Conservation (phyloP, 2,888 invertebrate species). For the Laspeyria flexula region DNA sequence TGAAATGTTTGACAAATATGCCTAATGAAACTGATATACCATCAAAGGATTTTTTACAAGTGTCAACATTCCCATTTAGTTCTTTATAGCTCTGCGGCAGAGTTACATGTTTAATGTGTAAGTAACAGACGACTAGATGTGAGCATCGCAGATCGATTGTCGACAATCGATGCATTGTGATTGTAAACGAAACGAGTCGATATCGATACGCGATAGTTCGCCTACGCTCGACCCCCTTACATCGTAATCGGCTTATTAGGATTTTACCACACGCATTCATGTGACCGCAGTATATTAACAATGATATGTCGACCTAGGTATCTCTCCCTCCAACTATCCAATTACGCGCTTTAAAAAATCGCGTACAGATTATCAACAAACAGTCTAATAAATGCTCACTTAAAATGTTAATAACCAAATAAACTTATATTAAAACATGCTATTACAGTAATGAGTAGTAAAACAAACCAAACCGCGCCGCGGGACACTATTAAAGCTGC, state of each 20-base stretch:
- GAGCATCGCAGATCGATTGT: constrained; percentile 67
- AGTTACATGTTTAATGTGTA: background rate
- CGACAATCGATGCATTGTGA: constrained; percentile 73
- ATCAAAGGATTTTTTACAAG: background rate
- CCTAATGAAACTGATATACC: background rate
- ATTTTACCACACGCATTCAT: constrained; percentile 73
- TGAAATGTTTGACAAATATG: constrained; percentile 1
- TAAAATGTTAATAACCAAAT: constrained; percentile 42
- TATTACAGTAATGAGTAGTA: constrained; percentile 40
- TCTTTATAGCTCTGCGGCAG: background rate
- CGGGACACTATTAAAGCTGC: constrained; percentile 40
- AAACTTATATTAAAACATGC: constrained; percentile 35
- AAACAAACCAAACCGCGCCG: constrained; percentile 42
- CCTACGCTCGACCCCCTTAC: constrained; percentile 74
- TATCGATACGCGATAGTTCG: constrained; percentile 64
- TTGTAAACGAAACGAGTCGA: constrained; percentile 64
- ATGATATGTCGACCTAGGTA: constrained; percentile 45
- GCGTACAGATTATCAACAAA: constrained; percentile 17
- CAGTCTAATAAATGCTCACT: constrained; percentile 29
- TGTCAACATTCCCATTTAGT: background rate
- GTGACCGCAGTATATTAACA: constrained; percentile 59
- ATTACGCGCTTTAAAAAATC: constrained; percentile 2
- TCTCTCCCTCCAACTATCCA: constrained; percentile 15
- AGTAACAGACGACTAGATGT: constrained; percentile 29
- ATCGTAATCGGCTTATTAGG: constrained; percentile 82